Evolutionary conservation across 2,888 invertebrate genomes (phyloP), one percentile per base, ranked within the genome.

Genomic region (Diaperis boleti): DNA sequence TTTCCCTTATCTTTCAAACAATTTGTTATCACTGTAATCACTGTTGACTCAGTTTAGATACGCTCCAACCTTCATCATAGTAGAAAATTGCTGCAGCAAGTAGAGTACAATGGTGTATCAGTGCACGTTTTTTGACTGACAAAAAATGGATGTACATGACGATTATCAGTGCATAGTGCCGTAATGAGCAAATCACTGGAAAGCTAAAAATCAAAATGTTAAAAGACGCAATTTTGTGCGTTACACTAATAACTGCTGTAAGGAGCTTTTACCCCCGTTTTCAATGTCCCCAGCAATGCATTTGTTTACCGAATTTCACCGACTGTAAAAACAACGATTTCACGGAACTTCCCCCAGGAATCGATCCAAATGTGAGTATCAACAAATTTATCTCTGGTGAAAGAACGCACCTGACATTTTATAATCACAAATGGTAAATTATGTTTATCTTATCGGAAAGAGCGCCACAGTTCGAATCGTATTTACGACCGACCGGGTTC

Each of bases 21-120:
- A 14, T 60, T 35, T 49, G 67, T 69, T 73, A 71, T 72, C 72
- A 57, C 10, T 66, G 44, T 72, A 68, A 70, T 72, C 69, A 45
- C 60, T 72, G 69, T 73, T 73, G 72, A 73, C 71, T 72, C 71
- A 72, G 64, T 69, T 65, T 54, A 64, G 63, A 68, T 69, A 63
- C 64, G 63, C 56, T 62, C 39, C 62, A 65, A 44, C 59, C 54
- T 45, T 45, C 56, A 44, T 56, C 22, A 49, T 13, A 50, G 49
- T 49, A 61, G 26, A 49, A 60, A 55, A 11, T 33, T 59, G 41
- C 29, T 15, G 31, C 20, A 26, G n/a, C 26, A 60, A 45, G 18
- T 47, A 39, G 14, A 57, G 26, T 57, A 62, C 17, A 52, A 57
- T 57, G 39, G 26, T 56, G 56, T 17, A 10, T 14, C 13, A 14